Evolutionary conservation across 2,888 invertebrate species (phyloP), one percentile per base, ranked within the genome.

Genomic region (Drosophila siamana): DNA sequence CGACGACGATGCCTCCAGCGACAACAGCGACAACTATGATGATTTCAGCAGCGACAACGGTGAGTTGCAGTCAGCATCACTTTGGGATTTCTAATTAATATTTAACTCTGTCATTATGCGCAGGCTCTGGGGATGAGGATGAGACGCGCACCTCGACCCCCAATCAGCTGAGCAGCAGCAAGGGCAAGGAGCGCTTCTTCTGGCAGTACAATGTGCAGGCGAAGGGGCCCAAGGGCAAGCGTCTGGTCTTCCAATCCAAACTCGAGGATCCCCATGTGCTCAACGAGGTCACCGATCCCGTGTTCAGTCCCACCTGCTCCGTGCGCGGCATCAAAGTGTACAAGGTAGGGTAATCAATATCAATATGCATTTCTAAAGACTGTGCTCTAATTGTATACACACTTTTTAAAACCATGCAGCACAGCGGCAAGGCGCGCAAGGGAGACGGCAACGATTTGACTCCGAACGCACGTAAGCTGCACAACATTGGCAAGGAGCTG

Each of bases 191-290:
- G 89, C 94, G 96, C 69, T 98, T 94, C 92, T 99, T 99, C 92
- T 99, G 99, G 99, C 99, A 99, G 92, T 99, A 99, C 92, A 99
- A 99, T 93, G 98, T 98, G 0, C 99, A 99, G 93, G 97, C 98
- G 1, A 98, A 99, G 93, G 98, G 99, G 1, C 98, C 99, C 4
- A 98, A 99, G 93, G 98, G 98, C 41, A 97, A 98, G 92, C 94
- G 98, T 72, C 93, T 98, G 69, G 95, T 97, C 48, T 94, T 97
- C 84, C 96, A 97, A 92, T 95, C 96, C 51, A 96, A 97, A 89
- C 94, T 96, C 40, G 96, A 96, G 89, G 98, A 99, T 93, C 98
- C 99, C 7, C 98, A 99, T 92, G 94, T 97, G 43, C 93, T 98
- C 69, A 96, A 97, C 90, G 96, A 96, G 91, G 95, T 98, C 54